phyloP scores from a whole-genome alignment of 2,797 vertebrate species.

The Sebastes diaconus region DNA sequence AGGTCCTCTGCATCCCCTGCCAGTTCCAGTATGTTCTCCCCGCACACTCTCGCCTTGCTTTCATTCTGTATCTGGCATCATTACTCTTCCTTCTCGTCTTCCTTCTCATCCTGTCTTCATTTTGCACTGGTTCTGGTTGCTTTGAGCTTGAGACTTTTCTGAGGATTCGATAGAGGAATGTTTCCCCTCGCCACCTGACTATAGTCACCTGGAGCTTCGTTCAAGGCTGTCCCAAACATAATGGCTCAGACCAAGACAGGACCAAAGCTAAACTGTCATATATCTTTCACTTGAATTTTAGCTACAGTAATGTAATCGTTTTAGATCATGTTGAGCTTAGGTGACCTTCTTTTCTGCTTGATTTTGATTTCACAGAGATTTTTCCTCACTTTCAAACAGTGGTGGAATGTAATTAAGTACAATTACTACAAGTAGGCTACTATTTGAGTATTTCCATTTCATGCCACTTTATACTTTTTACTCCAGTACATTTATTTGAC shows the following conservation, averaged over 20 bases:
- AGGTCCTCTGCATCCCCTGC: conserved; percentile 82
- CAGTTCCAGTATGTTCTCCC: conserved; percentile 83
- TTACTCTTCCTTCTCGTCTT: conserved; percentile 62
- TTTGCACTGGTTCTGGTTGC: conserved; percentile 47
- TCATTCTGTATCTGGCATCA: conserved; percentile 71
- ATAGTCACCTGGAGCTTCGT: conserved; percentile 1
- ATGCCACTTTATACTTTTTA: neutral
- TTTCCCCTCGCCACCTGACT: conserved; percentile 2
- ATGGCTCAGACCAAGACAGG: neutral
- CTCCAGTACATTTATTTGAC: neutral
- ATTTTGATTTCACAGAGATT: neutral
- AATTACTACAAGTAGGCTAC: neutral
- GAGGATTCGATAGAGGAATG: conserved; percentile 25
- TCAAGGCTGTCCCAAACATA: conserved; percentile 9
- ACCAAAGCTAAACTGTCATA: neutral
- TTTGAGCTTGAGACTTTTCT: conserved; percentile 45
- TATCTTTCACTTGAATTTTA: neutral
- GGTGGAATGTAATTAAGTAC: neutral
- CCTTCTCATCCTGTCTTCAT: conserved; percentile 34
- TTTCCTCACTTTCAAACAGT: neutral
- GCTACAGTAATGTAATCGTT: neutral
- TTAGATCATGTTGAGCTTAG: neutral
- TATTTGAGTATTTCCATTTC: neutral
- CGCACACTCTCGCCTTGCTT: conserved; percentile 78
- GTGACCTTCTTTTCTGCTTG: neutral